Base-by-base conservation (phyloP, 1,140 invertebrate species). In the Drosophila nannoptera region DNA sequence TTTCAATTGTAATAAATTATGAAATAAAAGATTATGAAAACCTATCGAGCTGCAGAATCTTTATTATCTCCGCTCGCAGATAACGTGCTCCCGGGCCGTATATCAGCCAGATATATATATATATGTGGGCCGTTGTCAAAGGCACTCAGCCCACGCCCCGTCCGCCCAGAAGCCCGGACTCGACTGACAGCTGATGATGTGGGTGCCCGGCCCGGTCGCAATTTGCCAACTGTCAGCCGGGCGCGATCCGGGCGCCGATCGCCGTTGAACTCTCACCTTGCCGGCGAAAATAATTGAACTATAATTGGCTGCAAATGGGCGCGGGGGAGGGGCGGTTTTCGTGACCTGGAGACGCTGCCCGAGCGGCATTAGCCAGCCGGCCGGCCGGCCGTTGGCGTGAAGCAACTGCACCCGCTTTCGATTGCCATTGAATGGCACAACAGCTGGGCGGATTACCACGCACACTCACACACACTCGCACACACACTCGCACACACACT, bases 1-100 rank as follows among this genome's bases (percentile, higher is more conserved):
- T 84, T 84, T 84, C 81, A 84, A 84, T 80, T 84, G 80, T 84
- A 84, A 84, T 84, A 84, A 84, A 84, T 74, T 84, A 84, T 86
- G 81, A 84, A 83, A 84, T 84, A 84, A 84, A 84, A 80, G 63
- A 84, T 84, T 86, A 84, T 84, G 60, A 77, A 84, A 86, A 86
- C 63, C 72, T 86, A 68, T 53, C 36, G 5, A 43, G 8, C 6
- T 43, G 40, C 12, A 14, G 12, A 22, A 22, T 14, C 14, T 5
- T 14, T 43, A 43, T 43, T 42, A 7, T 6, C 7, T 12, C 12
- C n/a, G 22, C 22, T 22, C 22, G 22, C 22, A 22, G 22, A 22
- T 22, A 22, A 22, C 22, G 22, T 22, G 22, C 22, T 2, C 22
- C 22, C 1, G 22, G 22, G 22, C 22, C 22, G 22, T 22, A 22